Percentiles rank a stretch among this genome's conserved stretches.
Conservation (phyloP, 2,797 vertebrate genomes). For the Botia almorhae region DNA sequence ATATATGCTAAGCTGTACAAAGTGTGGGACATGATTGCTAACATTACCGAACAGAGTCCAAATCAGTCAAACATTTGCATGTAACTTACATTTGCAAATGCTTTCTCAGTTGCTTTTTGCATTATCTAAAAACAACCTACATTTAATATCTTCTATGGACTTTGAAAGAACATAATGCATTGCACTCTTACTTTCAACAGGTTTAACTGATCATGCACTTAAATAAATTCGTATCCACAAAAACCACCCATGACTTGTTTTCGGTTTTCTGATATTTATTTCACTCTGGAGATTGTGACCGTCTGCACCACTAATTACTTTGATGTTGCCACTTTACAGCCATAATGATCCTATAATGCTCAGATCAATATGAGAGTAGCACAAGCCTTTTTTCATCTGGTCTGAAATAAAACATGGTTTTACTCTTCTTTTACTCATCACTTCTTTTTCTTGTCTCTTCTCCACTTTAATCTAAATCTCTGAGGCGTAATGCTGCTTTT, state of each 20-base stretch:
- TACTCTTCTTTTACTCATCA: conserved; percentile 47
- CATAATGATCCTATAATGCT: conserved; percentile 70
- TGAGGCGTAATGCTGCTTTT: background rate
- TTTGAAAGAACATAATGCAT: conserved; percentile 33
- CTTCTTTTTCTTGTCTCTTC: conserved; percentile 5
- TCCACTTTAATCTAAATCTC: background rate
- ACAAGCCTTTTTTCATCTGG: conserved; percentile 60
- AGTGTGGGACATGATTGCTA: conserved; percentile 10
- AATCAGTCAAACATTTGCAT: background rate
- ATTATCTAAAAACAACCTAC: background rate
- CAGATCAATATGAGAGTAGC: conserved; percentile 70
- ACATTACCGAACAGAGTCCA: background rate
- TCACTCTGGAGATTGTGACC: conserved; percentile 58
- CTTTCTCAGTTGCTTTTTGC: background rate
- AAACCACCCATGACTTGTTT: conserved; percentile 53
- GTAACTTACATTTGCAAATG: background rate
- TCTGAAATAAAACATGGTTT: conserved; percentile 59
- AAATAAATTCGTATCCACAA: conserved; percentile 59
- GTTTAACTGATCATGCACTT: conserved; percentile 55
- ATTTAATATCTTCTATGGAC: conserved; percentile 1
- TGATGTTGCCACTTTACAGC: conserved; percentile 64
- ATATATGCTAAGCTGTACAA: conserved; percentile 7
- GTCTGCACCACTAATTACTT: conserved; percentile 68
- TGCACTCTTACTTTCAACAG: conserved; percentile 47
- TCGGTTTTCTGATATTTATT: conserved; percentile 54